Evolutionary conservation across 2,888 invertebrate genomes (phyloP), one percentile per base, ranked within the genome.

Genomic region (Plebejus anna): DNA sequence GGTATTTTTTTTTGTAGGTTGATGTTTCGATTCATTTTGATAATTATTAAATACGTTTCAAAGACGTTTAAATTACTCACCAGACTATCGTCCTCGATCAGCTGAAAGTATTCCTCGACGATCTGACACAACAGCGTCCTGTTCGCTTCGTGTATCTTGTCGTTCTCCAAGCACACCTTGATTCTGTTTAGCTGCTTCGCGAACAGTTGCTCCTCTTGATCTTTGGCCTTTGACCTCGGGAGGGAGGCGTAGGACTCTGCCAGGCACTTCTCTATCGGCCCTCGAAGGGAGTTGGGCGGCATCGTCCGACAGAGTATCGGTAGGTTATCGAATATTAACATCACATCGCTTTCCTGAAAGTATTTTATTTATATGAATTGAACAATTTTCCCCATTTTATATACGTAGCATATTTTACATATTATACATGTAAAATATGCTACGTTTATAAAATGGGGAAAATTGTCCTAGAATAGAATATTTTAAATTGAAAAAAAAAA

Each of bases 61-160:
- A 13, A 22, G 22, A 22, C 22, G 22, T 22, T 22, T 22, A 22
- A 22, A 22, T 22, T 22, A 86, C 89, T 88, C 79, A 94, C 94
- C 83, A 89, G 86, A 83, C 91, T 87, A 61, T 94, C 91, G 66
- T 90, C 91, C 61, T 85, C 84, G 0, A 95, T 82, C 32, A 89
- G 82, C 1, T 89, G 84, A 79, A 94, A 91, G 77, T 95, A 90
- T 4, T 87, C 85, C 81, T 95, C 95, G 2, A 95, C 82, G 0
- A 92, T 85, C 75, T 91, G 91, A 4, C 94, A 90, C 61, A 95
- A 78, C 38, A 95, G 78, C 0, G 91, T 94, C 81, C 95, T 94
- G 80, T 96, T 96, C 0, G 95, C 95, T 70, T 96, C 95, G 77
- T 95, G 95, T 77, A 95, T 94, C 79, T 89, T 89, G 13, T 94